Evolutionary conservation across 2,888 invertebrate genomes (phyloP).

Genomic region (Drosophila limbata): DNA sequence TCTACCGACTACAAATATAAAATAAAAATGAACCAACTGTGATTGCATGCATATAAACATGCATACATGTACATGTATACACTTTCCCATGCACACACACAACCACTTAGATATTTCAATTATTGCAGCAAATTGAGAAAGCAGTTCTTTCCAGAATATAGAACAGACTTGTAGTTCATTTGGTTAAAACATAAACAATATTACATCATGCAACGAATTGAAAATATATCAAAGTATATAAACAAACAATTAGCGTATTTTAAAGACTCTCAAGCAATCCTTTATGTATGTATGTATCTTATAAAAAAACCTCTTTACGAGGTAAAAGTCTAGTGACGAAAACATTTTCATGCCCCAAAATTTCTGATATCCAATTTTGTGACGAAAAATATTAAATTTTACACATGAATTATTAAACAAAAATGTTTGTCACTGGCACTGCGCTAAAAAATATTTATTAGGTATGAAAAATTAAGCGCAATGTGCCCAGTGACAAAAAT

Average conservation of each 20-base stretch:
- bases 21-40: slow-evolving; percentile 37
- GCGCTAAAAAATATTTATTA: too few species aligned
- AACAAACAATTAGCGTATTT: slow-evolving; percentile 14
- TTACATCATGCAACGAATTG: slow-evolving; percentile 51
- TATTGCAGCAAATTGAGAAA: slow-evolving; percentile 25
- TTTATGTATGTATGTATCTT: not conserved
- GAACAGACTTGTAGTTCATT: slow-evolving; percentile 8
- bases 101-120: slow-evolving; percentile 22
- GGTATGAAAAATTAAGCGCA: too few species aligned
- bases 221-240: slow-evolving; percentile 16
- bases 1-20: slow-evolving; percentile 17
- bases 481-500: too few species aligned
- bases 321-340: too few species aligned
- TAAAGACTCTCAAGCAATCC: slow-evolving; percentile 1
- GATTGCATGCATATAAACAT: slow-evolving; percentile 29
- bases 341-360: too few species aligned
- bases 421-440: too few species aligned
- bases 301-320: too few species aligned
- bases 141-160: slow-evolving; percentile 13
- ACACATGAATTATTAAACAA: too few species aligned
- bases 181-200: slow-evolving; percentile 47
- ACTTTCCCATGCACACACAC: not conserved
- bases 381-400: too few species aligned
- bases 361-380: too few species aligned
- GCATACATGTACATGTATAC: not conserved